Evolutionary conservation across 2,888 invertebrate genomes (phyloP).

Genomic region (Anorthoa munda): DNA sequence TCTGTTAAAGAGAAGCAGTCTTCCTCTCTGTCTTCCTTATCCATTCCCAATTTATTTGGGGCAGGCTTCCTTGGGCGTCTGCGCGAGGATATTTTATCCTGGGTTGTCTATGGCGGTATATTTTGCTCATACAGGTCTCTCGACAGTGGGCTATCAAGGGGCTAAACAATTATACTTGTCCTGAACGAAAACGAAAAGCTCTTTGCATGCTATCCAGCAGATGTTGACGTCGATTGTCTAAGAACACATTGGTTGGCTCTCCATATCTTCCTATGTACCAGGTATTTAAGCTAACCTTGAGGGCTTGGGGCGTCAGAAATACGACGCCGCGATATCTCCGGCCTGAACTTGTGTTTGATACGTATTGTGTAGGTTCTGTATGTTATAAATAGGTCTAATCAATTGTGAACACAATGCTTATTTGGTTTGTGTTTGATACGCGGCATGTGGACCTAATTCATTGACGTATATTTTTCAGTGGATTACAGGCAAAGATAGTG

Average conservation of each 20-base stretch:
- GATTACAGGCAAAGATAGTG: too few species aligned
- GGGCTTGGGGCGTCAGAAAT: conserved; percentile 26
- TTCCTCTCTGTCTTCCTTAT: too few species aligned
- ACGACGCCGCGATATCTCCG: conserved; percentile 50
- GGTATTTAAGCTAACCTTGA: conserved; percentile 34
- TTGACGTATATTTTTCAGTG: not conserved
- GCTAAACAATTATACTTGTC: too few species aligned
- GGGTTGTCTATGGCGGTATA: too few species aligned
- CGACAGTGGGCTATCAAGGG: too few species aligned
- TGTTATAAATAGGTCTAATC: not conserved
- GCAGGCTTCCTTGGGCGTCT: too few species aligned
- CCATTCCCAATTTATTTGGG: too few species aligned
- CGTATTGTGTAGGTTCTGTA: not conserved
- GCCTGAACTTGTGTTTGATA: conserved; percentile 34
- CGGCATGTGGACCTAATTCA: not conserved
- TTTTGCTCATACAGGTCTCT: too few species aligned
- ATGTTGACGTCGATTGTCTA: not conserved
- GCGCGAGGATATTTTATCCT: too few species aligned
- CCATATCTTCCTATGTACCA: conserved; percentile 23
- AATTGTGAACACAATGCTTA: not conserved
- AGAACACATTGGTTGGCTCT: not conserved
- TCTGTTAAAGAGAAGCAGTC: too few species aligned
- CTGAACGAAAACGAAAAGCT: too few species aligned
- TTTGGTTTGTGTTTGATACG: not conserved
- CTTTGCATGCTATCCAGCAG: not conserved